Evolutionary conservation across 2,113 vertebrate genomes (phyloP), one percentile per base, ranked within the genome.

Genomic region (Daphoenositta chrysoptera): DNA sequence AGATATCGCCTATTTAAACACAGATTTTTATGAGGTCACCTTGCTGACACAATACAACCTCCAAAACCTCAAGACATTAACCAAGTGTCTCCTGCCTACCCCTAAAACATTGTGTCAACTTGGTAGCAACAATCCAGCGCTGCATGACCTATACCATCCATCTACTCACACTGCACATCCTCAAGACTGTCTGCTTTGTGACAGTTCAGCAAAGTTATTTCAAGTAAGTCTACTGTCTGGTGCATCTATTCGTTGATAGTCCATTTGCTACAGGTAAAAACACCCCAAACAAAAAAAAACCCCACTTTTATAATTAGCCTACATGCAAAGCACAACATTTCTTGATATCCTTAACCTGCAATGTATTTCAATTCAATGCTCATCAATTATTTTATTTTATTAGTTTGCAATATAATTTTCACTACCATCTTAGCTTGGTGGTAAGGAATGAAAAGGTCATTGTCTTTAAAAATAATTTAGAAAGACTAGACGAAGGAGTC

Each of bases 201-300:
- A 50, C 3, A 27, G 24, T 5, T 56, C 26, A 48, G 21, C 22
- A 66, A 48, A 51, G 11, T 26, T 26, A 37, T 31, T 11, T 33
- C 10, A 69, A 80, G 48, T 19, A 76, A 47, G 33, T 30, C n/a
- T 60, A 33, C 22, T 37, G 22, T 15, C 42, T 78, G 47, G 20
- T 42, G 84, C 26, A 33, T 42, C 31, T 61, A 7, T 37, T 84
- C 35, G 85, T 90, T 60, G 19, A 51, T 1, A 75, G 13, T 19
- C 20, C 21, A 39, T 71, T 63, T 83, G 9, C 21, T 44, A 23
- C 7, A 5, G 12, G n/a, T 3, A 42, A 71, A 81, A 61, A 39
- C 10, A 11, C 2, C 3, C 1, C 20, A 54, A 40, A 0, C 3
- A 27, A 58, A 54, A 35, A 56, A 11, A 15, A 1, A 0, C 0